Evolutionary conservation across 2,797 vertebrate genomes (phyloP).

Genomic region (Lepilemur septentrionalis): DNA sequence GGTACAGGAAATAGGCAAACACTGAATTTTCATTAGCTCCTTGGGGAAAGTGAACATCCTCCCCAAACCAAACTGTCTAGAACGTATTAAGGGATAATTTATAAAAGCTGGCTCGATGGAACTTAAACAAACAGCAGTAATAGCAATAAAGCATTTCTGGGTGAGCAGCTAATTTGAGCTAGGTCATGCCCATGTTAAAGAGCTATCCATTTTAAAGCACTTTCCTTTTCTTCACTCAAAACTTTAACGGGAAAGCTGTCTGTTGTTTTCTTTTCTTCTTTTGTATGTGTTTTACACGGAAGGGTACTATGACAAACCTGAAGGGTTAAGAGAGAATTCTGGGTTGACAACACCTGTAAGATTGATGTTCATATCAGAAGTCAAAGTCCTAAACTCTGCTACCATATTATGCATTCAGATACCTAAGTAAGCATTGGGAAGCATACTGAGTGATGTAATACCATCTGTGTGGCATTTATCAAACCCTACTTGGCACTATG

Average conservation of each 20-base stretch:
- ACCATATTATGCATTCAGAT: neutral
- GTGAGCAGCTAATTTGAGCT: slow-evolving; percentile 46
- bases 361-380: neutral
- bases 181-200: neutral
- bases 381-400: neutral
- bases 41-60: slow-evolving; percentile 50
- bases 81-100: slow-evolving; percentile 66
- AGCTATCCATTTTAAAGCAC: neutral
- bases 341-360: neutral
- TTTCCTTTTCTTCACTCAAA: slow-evolving; percentile 10
- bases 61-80: slow-evolving; percentile 45
- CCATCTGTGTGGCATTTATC: neutral
- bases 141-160: slow-evolving; percentile 49
- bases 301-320: neutral
- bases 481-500: neutral
- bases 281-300: neutral
- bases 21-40: slow-evolving; percentile 79
- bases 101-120: slow-evolving; percentile 37
- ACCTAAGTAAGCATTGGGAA: neutral
- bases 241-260: neutral
- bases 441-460: neutral
- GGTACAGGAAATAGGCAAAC: slow-evolving; percentile 71
- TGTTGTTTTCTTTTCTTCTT: neutral
- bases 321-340: neutral
- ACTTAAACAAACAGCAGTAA: slow-evolving; percentile 56